Evolutionary conservation across 2,797 vertebrate genomes (phyloP).

Genomic region (Brachyrhaphis roseni): DNA sequence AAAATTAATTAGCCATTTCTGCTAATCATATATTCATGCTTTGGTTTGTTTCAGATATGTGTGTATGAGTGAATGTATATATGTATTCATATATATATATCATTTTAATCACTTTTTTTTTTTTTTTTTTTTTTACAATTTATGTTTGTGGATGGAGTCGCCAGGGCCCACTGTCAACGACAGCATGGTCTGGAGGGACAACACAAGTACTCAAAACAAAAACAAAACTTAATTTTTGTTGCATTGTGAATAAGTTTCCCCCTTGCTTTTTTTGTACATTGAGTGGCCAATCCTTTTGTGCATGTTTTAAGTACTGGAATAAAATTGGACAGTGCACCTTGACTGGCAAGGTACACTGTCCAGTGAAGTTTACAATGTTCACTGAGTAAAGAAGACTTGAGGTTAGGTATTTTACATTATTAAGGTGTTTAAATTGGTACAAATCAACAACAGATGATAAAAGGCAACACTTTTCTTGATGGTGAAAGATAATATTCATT

Average conservation of each 20-base stretch:
- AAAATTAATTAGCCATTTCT: constrained; percentile 73
- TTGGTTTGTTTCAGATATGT: constrained; percentile 42
- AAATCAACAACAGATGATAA: neutral
- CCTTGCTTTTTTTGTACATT: neutral
- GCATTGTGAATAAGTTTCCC: neutral
- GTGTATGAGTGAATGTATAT: too few species aligned
- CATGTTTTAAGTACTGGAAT: neutral
- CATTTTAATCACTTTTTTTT: too few species aligned
- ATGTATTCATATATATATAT: too few species aligned
- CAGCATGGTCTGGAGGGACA: neutral
- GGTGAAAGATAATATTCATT: neutral
- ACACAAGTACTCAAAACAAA: neutral
- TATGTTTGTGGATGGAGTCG: neutral
- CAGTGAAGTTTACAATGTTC: neutral
- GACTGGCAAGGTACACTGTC: too few species aligned
- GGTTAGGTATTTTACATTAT: neutral
- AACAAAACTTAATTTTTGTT: neutral
- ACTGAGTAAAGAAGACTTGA: neutral
- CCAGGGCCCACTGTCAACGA: neutral
- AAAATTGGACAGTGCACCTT: neutral
- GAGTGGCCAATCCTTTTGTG: neutral
- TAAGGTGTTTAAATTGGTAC: too few species aligned
- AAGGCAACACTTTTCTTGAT: neutral
- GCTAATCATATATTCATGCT: constrained; percentile 57
- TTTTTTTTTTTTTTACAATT: too few species aligned